Conservation (phyloP, 2,113 vertebrate species). For the Eptesicus fuscus region DNA sequence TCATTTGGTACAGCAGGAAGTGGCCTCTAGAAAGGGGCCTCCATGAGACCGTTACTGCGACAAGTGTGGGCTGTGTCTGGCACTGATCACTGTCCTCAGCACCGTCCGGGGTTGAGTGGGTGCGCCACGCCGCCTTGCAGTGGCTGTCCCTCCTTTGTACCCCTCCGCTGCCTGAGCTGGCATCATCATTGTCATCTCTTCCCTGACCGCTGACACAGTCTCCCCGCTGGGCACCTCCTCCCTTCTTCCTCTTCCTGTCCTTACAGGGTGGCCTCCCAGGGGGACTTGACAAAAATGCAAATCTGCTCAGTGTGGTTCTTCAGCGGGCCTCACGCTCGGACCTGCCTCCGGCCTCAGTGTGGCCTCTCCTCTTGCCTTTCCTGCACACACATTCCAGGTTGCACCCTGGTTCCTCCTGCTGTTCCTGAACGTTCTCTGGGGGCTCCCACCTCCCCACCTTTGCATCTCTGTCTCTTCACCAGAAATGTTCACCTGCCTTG, state of each 20-base stretch:
- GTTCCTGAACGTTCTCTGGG: not conserved
- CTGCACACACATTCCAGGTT: not conserved
- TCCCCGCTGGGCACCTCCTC: not conserved
- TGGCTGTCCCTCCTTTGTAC: not conserved
- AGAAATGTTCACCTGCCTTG: not conserved
- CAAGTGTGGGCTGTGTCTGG: not conserved
- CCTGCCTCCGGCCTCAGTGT: not conserved
- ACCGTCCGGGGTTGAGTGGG: rapidly evolving
- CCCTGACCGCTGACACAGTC: not conserved
- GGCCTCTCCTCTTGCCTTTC: not conserved
- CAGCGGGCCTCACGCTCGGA: rapidly evolving
- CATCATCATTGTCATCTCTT: not conserved
- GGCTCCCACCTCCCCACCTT: not conserved
- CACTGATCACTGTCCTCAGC: rapidly evolving
- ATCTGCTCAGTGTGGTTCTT: not conserved
- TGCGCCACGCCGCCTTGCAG: not conserved
- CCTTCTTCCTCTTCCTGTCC: not conserved
- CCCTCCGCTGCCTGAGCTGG: not conserved
- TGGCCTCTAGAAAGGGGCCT: not conserved
- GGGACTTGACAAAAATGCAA: not conserved
- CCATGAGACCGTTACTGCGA: not conserved
- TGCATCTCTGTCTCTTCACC: not conserved
- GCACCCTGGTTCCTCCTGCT: not conserved
- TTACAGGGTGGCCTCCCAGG: not conserved
- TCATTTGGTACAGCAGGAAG: not conserved